Evolutionary conservation across 2,113 vertebrate genomes (phyloP).

Genomic region (Phrynosoma blainvillii): DNA sequence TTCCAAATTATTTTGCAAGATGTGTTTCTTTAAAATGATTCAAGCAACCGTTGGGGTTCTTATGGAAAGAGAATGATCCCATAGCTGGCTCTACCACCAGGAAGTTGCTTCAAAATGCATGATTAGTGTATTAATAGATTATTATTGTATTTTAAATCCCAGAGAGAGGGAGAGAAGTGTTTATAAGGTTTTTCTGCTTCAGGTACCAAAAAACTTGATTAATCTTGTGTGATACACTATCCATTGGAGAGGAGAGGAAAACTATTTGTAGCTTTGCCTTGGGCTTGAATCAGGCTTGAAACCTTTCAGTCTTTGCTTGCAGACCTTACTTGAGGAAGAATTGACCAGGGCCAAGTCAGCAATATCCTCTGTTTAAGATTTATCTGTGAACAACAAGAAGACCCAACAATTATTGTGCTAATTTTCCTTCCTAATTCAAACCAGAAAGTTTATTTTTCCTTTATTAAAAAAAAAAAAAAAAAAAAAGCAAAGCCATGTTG

Average conservation of each 20-base stretch:
- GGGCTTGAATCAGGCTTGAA: neutral
- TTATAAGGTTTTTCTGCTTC: neutral
- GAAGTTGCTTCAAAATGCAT: no score
- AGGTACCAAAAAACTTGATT: neutral
- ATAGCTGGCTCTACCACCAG: no score
- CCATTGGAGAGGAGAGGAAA: neutral
- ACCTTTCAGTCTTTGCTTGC: neutral
- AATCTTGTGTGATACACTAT: neutral
- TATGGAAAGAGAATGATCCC: no score
- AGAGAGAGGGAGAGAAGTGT: neutral
- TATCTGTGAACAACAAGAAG: constrained; percentile 50
- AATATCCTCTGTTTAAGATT: constrained; percentile 44
- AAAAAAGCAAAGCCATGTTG: neutral
- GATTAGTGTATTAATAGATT: neutral
- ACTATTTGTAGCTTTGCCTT: no score
- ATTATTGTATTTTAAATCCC: neutral
- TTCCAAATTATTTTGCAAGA: neutral
- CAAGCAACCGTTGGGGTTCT: neutral
- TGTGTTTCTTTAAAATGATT: neutral
- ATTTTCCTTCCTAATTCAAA: constrained; percentile 32
- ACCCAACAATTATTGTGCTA: neutral
- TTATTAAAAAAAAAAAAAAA: no score
- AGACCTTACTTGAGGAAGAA: constrained; percentile 28
- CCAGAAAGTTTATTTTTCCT: constrained; percentile 15
- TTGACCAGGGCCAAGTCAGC: neutral